Evolutionary conservation across 2,888 invertebrate species (phyloP), one percentile per base, ranked within the genome.

Genomic region (Globia sparganii): DNA sequence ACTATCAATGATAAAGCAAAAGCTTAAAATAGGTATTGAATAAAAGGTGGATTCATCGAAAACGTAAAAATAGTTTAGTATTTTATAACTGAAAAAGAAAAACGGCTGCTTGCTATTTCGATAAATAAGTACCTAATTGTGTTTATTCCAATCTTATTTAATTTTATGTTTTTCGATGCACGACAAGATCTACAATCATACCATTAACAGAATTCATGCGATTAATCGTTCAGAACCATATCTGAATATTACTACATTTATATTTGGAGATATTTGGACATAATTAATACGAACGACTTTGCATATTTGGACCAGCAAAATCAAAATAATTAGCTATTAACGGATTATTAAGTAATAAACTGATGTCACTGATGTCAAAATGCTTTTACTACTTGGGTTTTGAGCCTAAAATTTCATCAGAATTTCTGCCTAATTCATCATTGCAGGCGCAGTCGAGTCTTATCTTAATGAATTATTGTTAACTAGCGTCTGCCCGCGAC

Each of bases 241-340:
- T 8, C 15, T 2, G 9, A 53, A 34, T 58, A 31, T 56, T 31
- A 34, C 31, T 40, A 58, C 5, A 75, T 59, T 59, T 31, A 65
- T 4, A 64, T 46, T 56, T 80, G 43, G 34, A n/a, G 37, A 65
- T 6, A 64, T 46, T 73, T 81, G 37, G 34, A n/a, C 43, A 11
- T 61, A 62, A 11, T 5, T 21, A n/a, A n/a, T n/a, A n/a, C 46
- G 25, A 56, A 37, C 46, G 21, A 64, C 43, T 81, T 64, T 58
- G 25, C 75, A 64, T 64, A 81, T 81, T 58, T 18, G 25, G 76
- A 4, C 11, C n/a, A 56, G 21, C 75, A 64, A 3, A 31, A 34
- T 31, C 40, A 81, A 40, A 83, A 83, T 78, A 83, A 82, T 82
- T 34, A 53, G 21, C 28, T 65, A 58, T 59, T 43, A 75, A 61